Conservation (phyloP, 1,140 invertebrate species). For the Zaprionus africanus region DNA sequence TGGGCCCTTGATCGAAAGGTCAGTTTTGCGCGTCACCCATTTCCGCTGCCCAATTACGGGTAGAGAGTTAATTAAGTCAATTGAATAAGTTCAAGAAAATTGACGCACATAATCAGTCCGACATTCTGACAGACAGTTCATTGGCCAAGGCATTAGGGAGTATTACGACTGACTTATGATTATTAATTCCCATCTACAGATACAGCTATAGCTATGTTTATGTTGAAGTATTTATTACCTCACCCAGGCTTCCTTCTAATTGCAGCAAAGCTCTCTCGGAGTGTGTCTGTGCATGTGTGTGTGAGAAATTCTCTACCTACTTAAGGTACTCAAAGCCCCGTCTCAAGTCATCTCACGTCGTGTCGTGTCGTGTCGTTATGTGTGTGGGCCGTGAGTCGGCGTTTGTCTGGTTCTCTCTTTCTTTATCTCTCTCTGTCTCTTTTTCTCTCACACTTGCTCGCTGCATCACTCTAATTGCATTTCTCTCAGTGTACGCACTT, state of each 20-base stretch:
- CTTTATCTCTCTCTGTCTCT: slow-evolving; percentile 1
- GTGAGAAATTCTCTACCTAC: slow-evolving; percentile 38
- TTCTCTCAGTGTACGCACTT: slow-evolving; percentile 68
- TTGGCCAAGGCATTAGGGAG: slow-evolving; percentile 50
- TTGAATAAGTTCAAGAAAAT: slow-evolving; percentile 67
- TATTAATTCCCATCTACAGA: slow-evolving; percentile 40
- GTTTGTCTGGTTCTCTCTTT: slow-evolving; percentile 43
- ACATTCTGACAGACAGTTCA: slow-evolving; percentile 46
- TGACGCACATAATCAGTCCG: slow-evolving; percentile 63
- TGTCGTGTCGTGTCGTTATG: slow-evolving; percentile 30
- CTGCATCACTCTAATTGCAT: slow-evolving; percentile 42
- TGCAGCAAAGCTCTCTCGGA: slow-evolving; percentile 24
- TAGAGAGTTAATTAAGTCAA: slow-evolving; percentile 59
- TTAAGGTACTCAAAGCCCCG: slow-evolving; percentile 33
- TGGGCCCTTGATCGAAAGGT: slow-evolving; percentile 56
- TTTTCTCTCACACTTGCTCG: slow-evolving; percentile 39
- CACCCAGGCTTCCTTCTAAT: slow-evolving; percentile 52
- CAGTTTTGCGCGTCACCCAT: slow-evolving; percentile 59
- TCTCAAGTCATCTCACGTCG: slow-evolving; percentile 17
- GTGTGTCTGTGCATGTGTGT: not conserved
- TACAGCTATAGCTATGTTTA: not conserved
- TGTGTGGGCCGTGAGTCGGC: slow-evolving; percentile 68
- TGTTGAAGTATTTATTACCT: slow-evolving; percentile 43
- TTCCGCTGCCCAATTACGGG: slow-evolving; percentile 60
- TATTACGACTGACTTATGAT: slow-evolving; percentile 21